A percentile compares a stretch with the other conserved stretches of the same genome.
Evolutionary conservation across 2,113 vertebrate genomes (phyloP).

Genomic region (Austrofundulus limnaeus): DNA sequence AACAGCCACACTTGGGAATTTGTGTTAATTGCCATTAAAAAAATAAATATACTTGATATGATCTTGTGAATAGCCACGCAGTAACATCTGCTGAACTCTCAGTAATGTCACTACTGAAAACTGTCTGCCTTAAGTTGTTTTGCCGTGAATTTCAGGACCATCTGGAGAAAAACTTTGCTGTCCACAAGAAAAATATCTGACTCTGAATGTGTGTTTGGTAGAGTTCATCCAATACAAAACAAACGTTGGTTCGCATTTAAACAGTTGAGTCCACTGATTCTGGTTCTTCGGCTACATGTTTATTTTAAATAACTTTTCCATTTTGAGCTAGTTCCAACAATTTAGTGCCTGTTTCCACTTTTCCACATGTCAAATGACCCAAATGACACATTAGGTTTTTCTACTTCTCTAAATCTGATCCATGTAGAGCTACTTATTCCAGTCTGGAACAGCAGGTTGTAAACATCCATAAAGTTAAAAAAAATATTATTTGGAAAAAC

Average conservation of each 20-base stretch:
- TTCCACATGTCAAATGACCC: too few relatives aligned
- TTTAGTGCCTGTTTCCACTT: neutral
- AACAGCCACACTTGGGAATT: neutral
- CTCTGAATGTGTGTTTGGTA: conserved; percentile 35
- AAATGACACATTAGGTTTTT: too few relatives aligned
- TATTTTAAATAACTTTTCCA: neutral
- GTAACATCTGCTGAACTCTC: neutral
- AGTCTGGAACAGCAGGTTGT: too few relatives aligned
- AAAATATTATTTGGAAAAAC: too few relatives aligned
- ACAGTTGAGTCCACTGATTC: conserved; percentile 13
- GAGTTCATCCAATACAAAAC: conserved; percentile 40
- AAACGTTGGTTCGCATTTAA: conserved; percentile 25
- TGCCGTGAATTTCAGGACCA: conserved; percentile 36
- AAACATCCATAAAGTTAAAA: too few relatives aligned
- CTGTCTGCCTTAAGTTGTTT: conserved; percentile 14
- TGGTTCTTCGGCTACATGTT: conserved; percentile 7
- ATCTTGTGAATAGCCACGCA: neutral
- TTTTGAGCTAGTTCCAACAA: neutral
- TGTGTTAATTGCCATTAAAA: conserved; percentile 4
- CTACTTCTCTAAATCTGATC: too few relatives aligned
- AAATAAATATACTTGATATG: neutral
- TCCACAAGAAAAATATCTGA: conserved; percentile 49
- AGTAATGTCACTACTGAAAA: neutral
- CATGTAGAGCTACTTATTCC: too few relatives aligned
- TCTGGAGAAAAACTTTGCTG: conserved; percentile 58